A percentile compares a stretch with the other conserved stretches of the same genome.
These are phyloP conservation scores for Creontiades dilutus DNA, from an alignment of 2,888 invertebrate species.

Conservation along the genomic window DNA sequence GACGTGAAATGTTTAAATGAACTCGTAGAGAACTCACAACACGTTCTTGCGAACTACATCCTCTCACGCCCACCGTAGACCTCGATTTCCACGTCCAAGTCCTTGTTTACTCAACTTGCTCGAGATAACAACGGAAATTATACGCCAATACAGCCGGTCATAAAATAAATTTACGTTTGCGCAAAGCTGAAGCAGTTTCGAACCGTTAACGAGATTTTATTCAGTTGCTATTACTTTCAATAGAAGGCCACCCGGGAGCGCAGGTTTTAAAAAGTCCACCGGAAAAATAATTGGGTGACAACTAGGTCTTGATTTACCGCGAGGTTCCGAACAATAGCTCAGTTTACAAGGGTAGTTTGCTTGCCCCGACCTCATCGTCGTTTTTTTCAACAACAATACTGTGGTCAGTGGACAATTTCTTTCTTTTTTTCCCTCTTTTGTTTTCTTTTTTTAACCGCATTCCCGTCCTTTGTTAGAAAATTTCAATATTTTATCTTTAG, in stretches of 20 bases:
- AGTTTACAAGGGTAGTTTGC: conserved; percentile 37
- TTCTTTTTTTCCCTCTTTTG: background rate
- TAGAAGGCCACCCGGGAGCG: conserved; percentile 44
- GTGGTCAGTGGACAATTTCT: background rate
- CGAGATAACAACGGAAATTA: conserved; percentile 45
- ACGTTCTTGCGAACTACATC: background rate
- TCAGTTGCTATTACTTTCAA: conserved; percentile 15
- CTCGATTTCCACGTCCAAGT: conserved; percentile 2
- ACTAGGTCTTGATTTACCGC: conserved; percentile 40
- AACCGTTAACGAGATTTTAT: conserved; percentile 46
- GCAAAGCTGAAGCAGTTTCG: background rate
- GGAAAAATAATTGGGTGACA: conserved; percentile 51
- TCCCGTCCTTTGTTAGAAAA: background rate
- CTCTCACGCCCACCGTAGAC: background rate
- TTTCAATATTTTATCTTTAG: background rate
- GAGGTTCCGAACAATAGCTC: conserved; percentile 9
- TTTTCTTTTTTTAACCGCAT: background rate
- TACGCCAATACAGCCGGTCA: background rate
- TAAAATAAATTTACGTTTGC: conserved; percentile 2
- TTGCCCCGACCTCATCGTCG: background rate
- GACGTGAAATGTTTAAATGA: conserved; percentile 1
- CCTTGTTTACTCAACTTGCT: conserved; percentile 34
- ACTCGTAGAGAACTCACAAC: background rate
- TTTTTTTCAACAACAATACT: conserved; percentile 40
- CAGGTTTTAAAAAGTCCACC: background rate